Conservation (phyloP, 2,888 invertebrate genomes). For the Eristalis arbustorum region DNA sequence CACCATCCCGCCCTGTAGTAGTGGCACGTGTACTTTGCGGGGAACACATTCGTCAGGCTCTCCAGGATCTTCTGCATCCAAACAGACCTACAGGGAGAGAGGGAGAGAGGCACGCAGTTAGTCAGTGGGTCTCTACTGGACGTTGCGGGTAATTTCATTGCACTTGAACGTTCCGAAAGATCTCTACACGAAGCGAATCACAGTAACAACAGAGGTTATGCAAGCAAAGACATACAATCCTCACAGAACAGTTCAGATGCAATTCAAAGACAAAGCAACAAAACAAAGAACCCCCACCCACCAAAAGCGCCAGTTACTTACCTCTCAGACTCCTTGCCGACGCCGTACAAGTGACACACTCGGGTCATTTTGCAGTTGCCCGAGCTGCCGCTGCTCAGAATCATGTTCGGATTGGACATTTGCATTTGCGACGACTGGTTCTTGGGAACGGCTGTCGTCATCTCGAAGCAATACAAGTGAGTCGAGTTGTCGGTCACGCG, state of each 20-base stretch:
- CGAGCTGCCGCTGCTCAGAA: constrained; percentile 76
- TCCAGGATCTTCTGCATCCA: constrained; percentile 92
- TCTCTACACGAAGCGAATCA: not conserved
- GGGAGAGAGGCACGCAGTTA: not conserved
- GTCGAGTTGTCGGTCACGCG: constrained; percentile 80
- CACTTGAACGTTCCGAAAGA: not conserved
- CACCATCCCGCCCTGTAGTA: constrained; percentile 91
- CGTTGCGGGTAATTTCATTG: not conserved
- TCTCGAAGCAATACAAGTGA: constrained; percentile 79
- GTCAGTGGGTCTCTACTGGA: not conserved
- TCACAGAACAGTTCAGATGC: no score
- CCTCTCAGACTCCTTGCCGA: constrained; percentile 79
- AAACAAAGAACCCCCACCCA: not conserved
- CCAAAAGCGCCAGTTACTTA: constrained; percentile 39
- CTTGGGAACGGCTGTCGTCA: constrained; percentile 78
- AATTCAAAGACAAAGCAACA: not conserved
- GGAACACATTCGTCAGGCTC: constrained; percentile 85
- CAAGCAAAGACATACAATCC: no score
- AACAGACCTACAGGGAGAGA: constrained; percentile 78
- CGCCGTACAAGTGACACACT: constrained; percentile 79
- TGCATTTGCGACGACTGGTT: constrained; percentile 72
- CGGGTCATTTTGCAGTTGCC: constrained; percentile 78
- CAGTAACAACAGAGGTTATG: no score
- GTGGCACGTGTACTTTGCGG: constrained; percentile 85
- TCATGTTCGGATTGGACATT: constrained; percentile 78